These are phyloP conservation scores for Elmis aenea DNA, from an alignment of 2,888 invertebrate species.

Conservation along the genomic window DNA sequence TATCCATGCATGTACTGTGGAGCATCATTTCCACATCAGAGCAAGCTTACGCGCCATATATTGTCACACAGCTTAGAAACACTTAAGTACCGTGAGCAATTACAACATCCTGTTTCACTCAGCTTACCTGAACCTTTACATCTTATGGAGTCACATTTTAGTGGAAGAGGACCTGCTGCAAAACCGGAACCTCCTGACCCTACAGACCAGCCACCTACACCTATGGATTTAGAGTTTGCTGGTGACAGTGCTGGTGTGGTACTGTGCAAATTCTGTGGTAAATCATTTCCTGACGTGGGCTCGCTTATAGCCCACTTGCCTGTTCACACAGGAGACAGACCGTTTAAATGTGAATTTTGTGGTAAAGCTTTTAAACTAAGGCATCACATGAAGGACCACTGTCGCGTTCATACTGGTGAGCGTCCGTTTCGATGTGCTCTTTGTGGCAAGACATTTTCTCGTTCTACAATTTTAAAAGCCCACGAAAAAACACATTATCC, in stretches of 20 bases:
- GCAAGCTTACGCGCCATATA: conserved; percentile 85
- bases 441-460: conserved; percentile 87
- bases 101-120: conserved; percentile 49
- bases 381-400: conserved; percentile 93
- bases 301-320: conserved; percentile 83
- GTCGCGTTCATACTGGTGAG: conserved; percentile 88
- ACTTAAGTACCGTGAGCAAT: conserved; percentile 78
- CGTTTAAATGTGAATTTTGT: conserved; percentile 91
- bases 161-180: conserved; percentile 41
- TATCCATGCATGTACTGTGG: conserved; percentile 89
- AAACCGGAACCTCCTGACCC: conserved; percentile 47
- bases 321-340: conserved; percentile 84
- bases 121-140: conserved; percentile 43
- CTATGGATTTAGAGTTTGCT: conserved; percentile 57
- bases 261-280: conserved; percentile 88
- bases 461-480: conserved; percentile 85
- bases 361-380: conserved; percentile 89
- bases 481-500: conserved; percentile 92
- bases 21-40: conserved; percentile 82
- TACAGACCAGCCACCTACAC: conserved; percentile 51
- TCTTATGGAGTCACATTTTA: conserved; percentile 43
- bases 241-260: conserved; percentile 57
- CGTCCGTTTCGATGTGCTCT: conserved; percentile 83
- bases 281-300: conserved; percentile 86
- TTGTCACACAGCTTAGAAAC: conserved; percentile 84